Evolutionary conservation across 1,140 invertebrate species (phyloP), one percentile per base, ranked within the genome.

Genomic region (Telenomus remus): DNA sequence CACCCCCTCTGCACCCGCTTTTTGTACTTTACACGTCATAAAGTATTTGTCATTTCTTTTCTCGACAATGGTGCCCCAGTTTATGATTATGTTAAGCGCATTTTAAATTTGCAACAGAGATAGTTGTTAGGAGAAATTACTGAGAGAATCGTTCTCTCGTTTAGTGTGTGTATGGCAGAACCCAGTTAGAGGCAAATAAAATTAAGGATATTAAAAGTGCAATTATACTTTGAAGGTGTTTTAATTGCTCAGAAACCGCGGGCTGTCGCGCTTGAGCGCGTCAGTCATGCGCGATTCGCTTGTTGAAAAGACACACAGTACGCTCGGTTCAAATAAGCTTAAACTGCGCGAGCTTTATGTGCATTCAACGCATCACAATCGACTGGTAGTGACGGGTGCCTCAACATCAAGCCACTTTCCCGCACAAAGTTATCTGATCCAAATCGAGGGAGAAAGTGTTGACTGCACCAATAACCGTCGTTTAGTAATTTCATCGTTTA

Each of bases 361-460:
- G 69, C 60, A 70, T 78, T 73, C 65, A 70, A 13, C 65, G 54
- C 60, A 42, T 73, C 70, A 78, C 60, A 73, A 69, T 65, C 60
- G 64, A 69, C 76, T 78, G 69, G 39, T 55, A 78, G 64, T 78
- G 69, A 73, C 76, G 65, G 47, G 48, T 65, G 12, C 54, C 64
- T 68, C 69, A 59, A 55, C 68, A 73, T 73, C 75, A 59, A 73
- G 75, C 75, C 69, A 78, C 69, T 78, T 78, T 60, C 54, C 64
- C 61, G 64, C 64, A 69, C 54, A 64, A 78, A 72, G 63, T 78
- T 78, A 78, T 73, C 75, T 78, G 69, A 78, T 78, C 69, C 57
- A 72, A 78, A 78, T 78, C 69, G 69, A 63, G 69, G 65, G 69
- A 54, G 69, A 63, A 78, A 78, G 64, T 78, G 75, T 78, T 73